These are phyloP conservation scores for Chrysopa pallens DNA, from an alignment of 1,140 invertebrate species.

Conservation along the genomic window DNA sequence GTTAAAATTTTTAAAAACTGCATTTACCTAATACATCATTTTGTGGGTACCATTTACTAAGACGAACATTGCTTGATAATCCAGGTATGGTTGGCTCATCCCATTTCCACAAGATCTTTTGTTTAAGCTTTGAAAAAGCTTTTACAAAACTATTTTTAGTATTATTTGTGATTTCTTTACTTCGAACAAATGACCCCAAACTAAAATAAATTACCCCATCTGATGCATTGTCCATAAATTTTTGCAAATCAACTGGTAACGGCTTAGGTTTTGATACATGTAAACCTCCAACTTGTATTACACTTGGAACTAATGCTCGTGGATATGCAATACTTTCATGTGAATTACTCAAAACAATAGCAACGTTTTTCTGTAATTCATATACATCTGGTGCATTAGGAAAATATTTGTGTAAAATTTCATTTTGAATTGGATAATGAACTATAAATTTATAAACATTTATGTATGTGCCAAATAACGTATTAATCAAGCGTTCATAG, in stretches of 20 bases:
- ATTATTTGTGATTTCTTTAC: constrained; percentile 10
- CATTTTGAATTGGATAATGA: no score
- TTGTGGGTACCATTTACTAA: constrained; percentile 29
- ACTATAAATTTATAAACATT: no score
- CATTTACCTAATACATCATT: constrained; percentile 8
- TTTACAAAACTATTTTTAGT: constrained; percentile 7
- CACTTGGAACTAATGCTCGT: no score
- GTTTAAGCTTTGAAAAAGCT: constrained; percentile 22
- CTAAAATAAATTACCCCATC: constrained; percentile 31
- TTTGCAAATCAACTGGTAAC: not conserved
- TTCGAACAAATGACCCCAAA: constrained; percentile 23
- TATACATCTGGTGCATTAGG: no score
- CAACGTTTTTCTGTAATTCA: no score
- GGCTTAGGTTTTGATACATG: no score
- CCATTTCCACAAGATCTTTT: constrained; percentile 41
- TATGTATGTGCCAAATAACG: no score
- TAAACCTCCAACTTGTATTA: no score
- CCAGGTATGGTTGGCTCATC: constrained; percentile 14
- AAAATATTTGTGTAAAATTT: no score
- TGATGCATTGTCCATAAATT: constrained; percentile 14
- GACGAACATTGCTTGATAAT: constrained; percentile 31
- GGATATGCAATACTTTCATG: no score
- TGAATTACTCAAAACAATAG: constrained; percentile 1
- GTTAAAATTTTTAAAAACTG: no score
- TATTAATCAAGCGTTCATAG: no score